These are phyloP conservation scores for Tetragnatha montana DNA, from an alignment of 2,888 invertebrate genomes.

Conservation along the genomic window DNA sequence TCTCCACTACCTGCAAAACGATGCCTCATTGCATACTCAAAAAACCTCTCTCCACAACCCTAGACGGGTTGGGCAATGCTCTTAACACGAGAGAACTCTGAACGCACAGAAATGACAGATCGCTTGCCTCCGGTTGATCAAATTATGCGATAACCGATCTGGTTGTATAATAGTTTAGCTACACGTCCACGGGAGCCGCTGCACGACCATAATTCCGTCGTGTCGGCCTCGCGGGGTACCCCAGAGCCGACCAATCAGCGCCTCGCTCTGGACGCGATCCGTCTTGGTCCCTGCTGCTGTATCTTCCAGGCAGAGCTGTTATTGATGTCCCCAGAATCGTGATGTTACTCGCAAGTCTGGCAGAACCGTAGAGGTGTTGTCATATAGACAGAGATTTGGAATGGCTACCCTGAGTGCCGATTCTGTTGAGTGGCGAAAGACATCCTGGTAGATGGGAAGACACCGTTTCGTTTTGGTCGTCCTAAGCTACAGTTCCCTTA, in stretches of 20 bases:
- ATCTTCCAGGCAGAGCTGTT: neutral
- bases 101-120: neutral
- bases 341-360: neutral
- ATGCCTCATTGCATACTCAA: no score
- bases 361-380: neutral
- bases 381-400: no score
- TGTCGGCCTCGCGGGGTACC: neutral
- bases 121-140: neutral
- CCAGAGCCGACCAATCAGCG: slow-evolving; percentile 3
- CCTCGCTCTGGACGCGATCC: slow-evolving; percentile 10
- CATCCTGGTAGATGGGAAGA: no score
- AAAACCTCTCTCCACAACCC: no score
- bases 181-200: neutral
- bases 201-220: neutral
- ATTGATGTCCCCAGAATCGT: neutral
- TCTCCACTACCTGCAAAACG: no score
- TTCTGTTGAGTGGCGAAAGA: no score
- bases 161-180: neutral
- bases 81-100: no score
- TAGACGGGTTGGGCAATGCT: no score
- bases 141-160: neutral
- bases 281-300: neutral
- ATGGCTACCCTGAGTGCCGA: no score
- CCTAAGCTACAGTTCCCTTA: no score
- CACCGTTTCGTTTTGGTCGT: no score